These are phyloP conservation scores for Eulemur albifrons DNA, from an alignment of 2,797 vertebrate species.

Conservation along the genomic window DNA sequence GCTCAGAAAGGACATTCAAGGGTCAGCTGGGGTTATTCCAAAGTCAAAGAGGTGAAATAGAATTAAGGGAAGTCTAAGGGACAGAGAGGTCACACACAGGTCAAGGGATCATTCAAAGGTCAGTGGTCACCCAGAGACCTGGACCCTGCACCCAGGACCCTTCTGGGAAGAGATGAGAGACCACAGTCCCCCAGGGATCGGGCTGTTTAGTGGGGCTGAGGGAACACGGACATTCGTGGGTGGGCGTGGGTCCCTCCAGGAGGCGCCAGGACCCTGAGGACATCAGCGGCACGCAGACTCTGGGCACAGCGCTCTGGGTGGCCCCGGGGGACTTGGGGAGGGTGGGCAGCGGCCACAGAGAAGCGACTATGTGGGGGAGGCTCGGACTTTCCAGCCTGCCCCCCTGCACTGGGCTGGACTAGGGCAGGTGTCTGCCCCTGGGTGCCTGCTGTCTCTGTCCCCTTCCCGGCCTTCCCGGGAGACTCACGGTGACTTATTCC, in stretches of 20 bases:
- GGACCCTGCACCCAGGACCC: not conserved
- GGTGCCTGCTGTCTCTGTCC: not conserved
- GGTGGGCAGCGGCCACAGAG: not conserved
- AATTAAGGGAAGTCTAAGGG: not conserved
- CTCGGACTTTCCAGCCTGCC: not conserved
- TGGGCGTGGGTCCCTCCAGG: not conserved
- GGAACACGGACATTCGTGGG: not conserved
- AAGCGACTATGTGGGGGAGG: not conserved
- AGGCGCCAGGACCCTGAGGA: not conserved
- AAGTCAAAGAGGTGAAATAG: not conserved
- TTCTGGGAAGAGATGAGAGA: not conserved
- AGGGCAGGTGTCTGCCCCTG: not conserved
- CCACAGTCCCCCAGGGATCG: not conserved
- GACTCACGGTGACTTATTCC: constrained; percentile 74
- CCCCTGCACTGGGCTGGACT: not conserved
- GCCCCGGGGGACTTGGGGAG: not conserved
- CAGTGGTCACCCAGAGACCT: not conserved
- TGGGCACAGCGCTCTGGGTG: not conserved
- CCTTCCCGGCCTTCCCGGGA: not conserved
- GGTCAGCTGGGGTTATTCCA: not conserved
- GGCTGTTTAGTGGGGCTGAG: not conserved
- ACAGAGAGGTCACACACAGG: not conserved
- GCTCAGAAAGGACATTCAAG: not conserved
- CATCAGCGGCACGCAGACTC: not conserved
- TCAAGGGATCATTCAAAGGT: not conserved